A percentile compares a stretch with the other conserved stretches of the same genome.
Conservation (phyloP, 2,888 invertebrate species). For the Geophilus truncorum region DNA sequence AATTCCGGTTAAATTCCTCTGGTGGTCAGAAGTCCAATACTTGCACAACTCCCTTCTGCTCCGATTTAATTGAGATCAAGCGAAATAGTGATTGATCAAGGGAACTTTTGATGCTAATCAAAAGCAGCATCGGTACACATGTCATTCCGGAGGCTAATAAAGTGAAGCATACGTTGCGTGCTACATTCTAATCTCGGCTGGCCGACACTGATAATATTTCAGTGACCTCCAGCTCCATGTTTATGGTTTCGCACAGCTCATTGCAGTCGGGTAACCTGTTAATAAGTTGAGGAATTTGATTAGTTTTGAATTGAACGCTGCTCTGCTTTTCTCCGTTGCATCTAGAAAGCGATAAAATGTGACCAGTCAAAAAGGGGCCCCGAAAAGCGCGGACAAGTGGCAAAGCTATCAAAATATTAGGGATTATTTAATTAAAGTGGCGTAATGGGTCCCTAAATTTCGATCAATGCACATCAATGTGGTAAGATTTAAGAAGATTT, state of each 20-base stretch:
- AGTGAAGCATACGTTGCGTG: background rate
- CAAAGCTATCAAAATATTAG: background rate
- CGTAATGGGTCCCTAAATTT: background rate
- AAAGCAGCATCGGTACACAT: background rate
- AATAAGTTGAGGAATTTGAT: background rate
- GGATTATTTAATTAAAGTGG: background rate
- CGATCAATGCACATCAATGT: background rate
- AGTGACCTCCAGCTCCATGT: background rate
- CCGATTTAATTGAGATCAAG: background rate
- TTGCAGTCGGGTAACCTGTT: background rate
- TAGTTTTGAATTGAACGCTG: background rate
- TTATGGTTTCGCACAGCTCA: background rate
- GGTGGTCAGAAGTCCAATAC: no score
- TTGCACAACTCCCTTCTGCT: no score
- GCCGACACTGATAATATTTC: background rate
- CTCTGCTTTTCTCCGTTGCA: background rate
- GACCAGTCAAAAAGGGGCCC: background rate
- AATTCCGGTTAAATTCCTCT: no score
- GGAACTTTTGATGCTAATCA: background rate
- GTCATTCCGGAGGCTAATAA: no score
- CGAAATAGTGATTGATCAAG: background rate
- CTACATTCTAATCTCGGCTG: background rate
- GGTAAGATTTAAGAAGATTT: background rate
- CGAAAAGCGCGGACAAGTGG: background rate
- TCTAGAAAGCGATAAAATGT: background rate